Base-by-base conservation (phyloP, 2,888 invertebrate genomes). In the Sussaba pulchella region DNA sequence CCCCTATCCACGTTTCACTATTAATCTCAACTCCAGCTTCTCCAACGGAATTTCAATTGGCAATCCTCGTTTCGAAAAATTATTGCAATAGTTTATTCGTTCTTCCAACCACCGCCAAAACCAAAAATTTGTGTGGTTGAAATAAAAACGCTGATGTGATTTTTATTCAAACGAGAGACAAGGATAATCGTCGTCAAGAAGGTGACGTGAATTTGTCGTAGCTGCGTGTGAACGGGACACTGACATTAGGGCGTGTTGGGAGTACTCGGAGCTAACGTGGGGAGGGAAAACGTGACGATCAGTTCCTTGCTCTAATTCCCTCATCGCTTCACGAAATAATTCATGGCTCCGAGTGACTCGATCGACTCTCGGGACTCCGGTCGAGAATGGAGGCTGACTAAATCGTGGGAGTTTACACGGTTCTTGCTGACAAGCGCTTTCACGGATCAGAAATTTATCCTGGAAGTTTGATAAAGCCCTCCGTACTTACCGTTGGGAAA, bases 201-300 rank as follows among this genome's bases (percentile, higher is more conserved):
- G 17, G 9, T 1, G 39, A 36, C 19, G n/a, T 54, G 17, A 31
- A 57, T 57, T 41, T 59, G 43, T 45, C 36, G 10, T 8, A 43
- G 26, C 45, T n/a, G n/a, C 6, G 39, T 43, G 41, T 24, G 21
- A 39, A 31, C 24, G 8, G 26, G 52, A 14, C 14, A 69, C 52
- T 64, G 39, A 24, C 50, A 80, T 75, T 80, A 61, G 79, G 79
- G 75, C 61, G 75, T 61, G 70, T 52, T 59, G 64, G 52, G 75
- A 75, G 54, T 50, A n/a, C n/a, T 72, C 71, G 57, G 43, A 72
- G 57, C 57, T 41, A n/a, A 66, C 39, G 63, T n/a, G 50, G n/a
- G n/a, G n/a, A n/a, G 71, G 24, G 50, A 70, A 80, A 71, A 80
- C 59, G 80, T 70, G 80, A 82, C 77, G 80, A 80, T 77, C 77